phyloP scores from a whole-genome alignment of 2,888 invertebrate genomes.

The Griposia aprilina region DNA sequence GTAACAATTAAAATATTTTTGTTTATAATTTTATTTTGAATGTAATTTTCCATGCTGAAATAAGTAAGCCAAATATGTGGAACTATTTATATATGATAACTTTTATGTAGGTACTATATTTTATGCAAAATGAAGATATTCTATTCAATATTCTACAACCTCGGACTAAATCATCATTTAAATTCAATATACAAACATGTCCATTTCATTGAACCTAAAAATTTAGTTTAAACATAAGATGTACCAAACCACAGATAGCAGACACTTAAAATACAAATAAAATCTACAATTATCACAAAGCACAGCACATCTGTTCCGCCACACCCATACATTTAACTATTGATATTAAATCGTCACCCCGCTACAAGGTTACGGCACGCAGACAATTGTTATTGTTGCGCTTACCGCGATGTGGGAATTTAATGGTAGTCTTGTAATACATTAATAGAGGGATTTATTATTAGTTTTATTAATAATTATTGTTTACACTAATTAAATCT shows the following conservation, averaged over 20 bases:
- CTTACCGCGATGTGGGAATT: constrained; percentile 37
- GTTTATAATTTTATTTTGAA: too few relatives aligned
- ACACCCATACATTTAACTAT: constrained; percentile 81
- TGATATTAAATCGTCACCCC: constrained; percentile 70
- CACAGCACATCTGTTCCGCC: constrained; percentile 80
- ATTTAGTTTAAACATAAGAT: neutral
- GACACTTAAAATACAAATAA: constrained; percentile 36
- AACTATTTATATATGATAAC: too few relatives aligned
- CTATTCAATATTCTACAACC: too few relatives aligned
- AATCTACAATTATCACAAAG: constrained; percentile 48
- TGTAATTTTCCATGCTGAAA: too few relatives aligned
- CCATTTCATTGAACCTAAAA: too few relatives aligned
- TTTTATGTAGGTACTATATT: too few relatives aligned
- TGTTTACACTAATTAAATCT: neutral
- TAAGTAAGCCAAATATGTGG: too few relatives aligned
- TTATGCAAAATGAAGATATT: too few relatives aligned
- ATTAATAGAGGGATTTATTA: constrained; percentile 15
- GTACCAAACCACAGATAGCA: constrained; percentile 19
- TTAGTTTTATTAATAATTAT: constrained; percentile 1
- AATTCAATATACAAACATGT: too few relatives aligned
- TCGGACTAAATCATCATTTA: too few relatives aligned
- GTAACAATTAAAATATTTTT: too few relatives aligned
- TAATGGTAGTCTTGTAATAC: constrained; percentile 1
- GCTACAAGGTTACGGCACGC: constrained; percentile 62
- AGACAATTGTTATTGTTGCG: constrained; percentile 41